Evolutionary conservation across 2,888 invertebrate species (phyloP).

Genomic region (Andrena minutula): DNA sequence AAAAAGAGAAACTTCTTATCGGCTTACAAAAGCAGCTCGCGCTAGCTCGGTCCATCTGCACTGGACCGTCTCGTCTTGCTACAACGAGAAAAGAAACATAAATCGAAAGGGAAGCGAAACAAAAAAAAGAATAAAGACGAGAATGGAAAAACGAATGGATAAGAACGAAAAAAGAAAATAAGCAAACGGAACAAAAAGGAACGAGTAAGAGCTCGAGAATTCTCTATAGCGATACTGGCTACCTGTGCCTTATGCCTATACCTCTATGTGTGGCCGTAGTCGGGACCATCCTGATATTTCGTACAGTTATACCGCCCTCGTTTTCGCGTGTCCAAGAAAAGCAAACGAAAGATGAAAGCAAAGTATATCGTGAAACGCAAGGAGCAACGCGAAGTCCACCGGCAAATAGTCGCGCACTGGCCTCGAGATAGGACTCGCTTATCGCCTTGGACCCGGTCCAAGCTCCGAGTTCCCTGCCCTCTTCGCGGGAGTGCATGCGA

Average conservation of each 20-base stretch:
- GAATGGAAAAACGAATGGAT: slow-evolving; percentile 25
- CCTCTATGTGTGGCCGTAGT: slow-evolving; percentile 74
- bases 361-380: background rate
- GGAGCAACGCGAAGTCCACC: background rate
- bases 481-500: slow-evolving; percentile 11
- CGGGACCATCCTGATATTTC: slow-evolving; percentile 71
- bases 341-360: background rate
- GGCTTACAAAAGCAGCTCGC: slow-evolving; percentile 39
- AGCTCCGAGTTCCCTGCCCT: slow-evolving; percentile 26
- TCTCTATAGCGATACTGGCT: slow-evolving; percentile 71
- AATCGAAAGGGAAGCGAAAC: slow-evolving; percentile 9
- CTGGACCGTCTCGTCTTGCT: slow-evolving; percentile 43
- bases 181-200: slow-evolving; percentile 37
- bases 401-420: slow-evolving; percentile 3
- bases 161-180: slow-evolving; percentile 34
- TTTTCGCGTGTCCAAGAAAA: slow-evolving; percentile 1
- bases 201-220: slow-evolving; percentile 53
- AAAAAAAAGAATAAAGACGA: slow-evolving; percentile 15
- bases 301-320: slow-evolving; percentile 25
- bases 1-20: slow-evolving; percentile 36
- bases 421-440: slow-evolving; percentile 25
- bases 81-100: slow-evolving; percentile 6
- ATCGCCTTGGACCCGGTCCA: slow-evolving; percentile 44
- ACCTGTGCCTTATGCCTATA: slow-evolving; percentile 78
- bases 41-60: slow-evolving; percentile 42